A percentile compares a stretch with the other conserved stretches of the same genome.
phyloP scores from a whole-genome alignment of 2,797 vertebrate species.

The Labroides dimidiatus region DNA sequence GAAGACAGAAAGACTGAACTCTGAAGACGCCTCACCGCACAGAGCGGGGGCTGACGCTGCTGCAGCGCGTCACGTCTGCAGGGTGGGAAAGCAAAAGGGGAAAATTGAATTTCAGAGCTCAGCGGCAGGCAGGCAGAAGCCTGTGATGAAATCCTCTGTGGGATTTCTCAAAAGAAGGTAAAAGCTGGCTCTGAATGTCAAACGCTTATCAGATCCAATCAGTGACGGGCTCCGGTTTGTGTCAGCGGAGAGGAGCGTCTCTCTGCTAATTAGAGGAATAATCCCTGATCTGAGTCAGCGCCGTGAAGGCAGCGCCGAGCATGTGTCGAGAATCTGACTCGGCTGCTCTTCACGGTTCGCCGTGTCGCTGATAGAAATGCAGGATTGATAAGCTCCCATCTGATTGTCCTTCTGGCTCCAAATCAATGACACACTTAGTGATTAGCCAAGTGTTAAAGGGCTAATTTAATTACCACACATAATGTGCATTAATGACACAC shows the following conservation, averaged over 20 bases:
- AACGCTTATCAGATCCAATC: conserved; percentile 44
- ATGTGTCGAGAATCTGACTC: conserved; percentile 37
- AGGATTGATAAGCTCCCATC: conserved; percentile 49
- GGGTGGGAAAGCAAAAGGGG: conserved; percentile 9
- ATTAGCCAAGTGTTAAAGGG: conserved; percentile 23
- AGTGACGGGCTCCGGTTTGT: conserved; percentile 10
- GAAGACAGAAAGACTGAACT: conserved; percentile 20
- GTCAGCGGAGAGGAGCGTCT: conserved; percentile 37
- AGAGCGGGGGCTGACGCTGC: background rate
- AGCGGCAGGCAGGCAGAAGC: conserved; percentile 6
- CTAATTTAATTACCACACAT: conserved; percentile 13
- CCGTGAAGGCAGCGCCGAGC: background rate
- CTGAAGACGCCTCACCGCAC: conserved; percentile 10
- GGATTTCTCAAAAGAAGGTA: conserved; percentile 42
- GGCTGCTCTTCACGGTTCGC: conserved; percentile 48
- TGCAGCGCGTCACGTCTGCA: conserved; percentile 9
- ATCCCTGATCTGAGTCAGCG: conserved; percentile 41
- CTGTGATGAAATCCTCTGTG: conserved; percentile 54
- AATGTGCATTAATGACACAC: background rate
- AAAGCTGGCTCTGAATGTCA: conserved; percentile 55
- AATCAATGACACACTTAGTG: conserved; percentile 27
- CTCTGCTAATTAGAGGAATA: conserved; percentile 54
- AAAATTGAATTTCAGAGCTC: conserved; percentile 37
- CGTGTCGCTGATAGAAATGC: conserved; percentile 23
- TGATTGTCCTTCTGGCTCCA: conserved; percentile 45